These are phyloP conservation scores for Aldrovandia affinis DNA, from an alignment of 2,797 vertebrate genomes.

Conservation along the genomic window DNA sequence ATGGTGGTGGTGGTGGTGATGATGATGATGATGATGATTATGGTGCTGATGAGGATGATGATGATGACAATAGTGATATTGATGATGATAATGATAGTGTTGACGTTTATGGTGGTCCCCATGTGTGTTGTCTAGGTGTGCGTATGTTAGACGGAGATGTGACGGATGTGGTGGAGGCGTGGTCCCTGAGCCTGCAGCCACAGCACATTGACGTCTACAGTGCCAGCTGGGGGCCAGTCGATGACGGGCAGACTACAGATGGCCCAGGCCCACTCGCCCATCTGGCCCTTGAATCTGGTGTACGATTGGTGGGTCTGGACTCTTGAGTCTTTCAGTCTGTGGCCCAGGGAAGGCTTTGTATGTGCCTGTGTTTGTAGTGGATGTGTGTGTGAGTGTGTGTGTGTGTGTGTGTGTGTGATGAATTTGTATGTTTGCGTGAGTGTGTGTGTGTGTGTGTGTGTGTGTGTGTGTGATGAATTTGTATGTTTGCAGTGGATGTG, in stretches of 20 bases:
- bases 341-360: too few relatives aligned
- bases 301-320: background rate
- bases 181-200: slow-evolving; percentile 89
- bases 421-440: background rate
- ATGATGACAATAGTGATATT: background rate
- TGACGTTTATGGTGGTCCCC: background rate
- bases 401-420: too few relatives aligned
- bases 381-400: background rate
- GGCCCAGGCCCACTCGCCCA: slow-evolving; percentile 88
- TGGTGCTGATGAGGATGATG: background rate
- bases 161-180: slow-evolving; percentile 93
- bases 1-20: too few relatives aligned
- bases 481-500: background rate
- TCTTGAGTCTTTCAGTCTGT: background rate
- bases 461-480: background rate
- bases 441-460: background rate
- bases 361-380: background rate
- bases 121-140: slow-evolving; percentile 76
- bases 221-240: slow-evolving; percentile 97
- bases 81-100: background rate
- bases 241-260: slow-evolving; percentile 93
- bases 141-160: slow-evolving; percentile 97
- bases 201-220: slow-evolving; percentile 97
- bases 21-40: background rate
- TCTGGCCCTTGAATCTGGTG: background rate